phyloP scores from a whole-genome alignment of 2,888 invertebrate genomes.

The Drosophila austrosaltans region DNA sequence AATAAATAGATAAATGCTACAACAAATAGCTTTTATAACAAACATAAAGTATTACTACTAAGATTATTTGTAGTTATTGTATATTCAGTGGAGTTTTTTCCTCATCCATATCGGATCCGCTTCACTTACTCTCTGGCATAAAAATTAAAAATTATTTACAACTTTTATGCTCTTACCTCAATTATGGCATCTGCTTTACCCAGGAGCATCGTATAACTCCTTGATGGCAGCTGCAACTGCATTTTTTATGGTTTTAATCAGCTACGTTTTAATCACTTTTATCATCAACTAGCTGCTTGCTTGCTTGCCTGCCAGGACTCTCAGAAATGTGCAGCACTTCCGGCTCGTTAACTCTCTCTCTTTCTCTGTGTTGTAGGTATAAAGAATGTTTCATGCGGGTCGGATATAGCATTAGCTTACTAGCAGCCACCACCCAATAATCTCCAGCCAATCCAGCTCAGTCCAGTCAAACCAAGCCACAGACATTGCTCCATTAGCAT shows the following conservation, averaged over 20 bases:
- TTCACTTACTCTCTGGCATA: not conserved
- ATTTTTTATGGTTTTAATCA: constrained; percentile 47
- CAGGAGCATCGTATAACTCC: constrained; percentile 21
- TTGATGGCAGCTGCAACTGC: constrained; percentile 39
- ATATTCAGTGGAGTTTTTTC: not conserved
- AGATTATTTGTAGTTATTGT: no score
- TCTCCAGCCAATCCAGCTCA: constrained; percentile 12
- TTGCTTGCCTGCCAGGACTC: constrained; percentile 17
- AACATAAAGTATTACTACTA: no score
- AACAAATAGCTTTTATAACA: no score
- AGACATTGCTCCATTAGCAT: constrained; percentile 75
- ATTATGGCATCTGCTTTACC: not conserved
- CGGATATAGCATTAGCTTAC: constrained; percentile 29
- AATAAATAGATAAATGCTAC: no score
- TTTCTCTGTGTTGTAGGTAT: constrained; percentile 51
- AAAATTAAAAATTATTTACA: constrained; percentile 5
- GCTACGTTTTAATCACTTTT: constrained; percentile 62
- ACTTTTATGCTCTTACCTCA: constrained; percentile 21
- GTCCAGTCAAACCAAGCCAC: constrained; percentile 39
- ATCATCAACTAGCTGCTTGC: constrained; percentile 47
- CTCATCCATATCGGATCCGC: not conserved
- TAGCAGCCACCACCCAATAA: not conserved
- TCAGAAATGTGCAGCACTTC: constrained; percentile 72
- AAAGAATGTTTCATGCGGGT: constrained; percentile 34
- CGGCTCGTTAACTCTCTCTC: constrained; percentile 76